Evolutionary conservation across 1,140 invertebrate species (phyloP).

Genomic region (Drosophila ambigua): DNA sequence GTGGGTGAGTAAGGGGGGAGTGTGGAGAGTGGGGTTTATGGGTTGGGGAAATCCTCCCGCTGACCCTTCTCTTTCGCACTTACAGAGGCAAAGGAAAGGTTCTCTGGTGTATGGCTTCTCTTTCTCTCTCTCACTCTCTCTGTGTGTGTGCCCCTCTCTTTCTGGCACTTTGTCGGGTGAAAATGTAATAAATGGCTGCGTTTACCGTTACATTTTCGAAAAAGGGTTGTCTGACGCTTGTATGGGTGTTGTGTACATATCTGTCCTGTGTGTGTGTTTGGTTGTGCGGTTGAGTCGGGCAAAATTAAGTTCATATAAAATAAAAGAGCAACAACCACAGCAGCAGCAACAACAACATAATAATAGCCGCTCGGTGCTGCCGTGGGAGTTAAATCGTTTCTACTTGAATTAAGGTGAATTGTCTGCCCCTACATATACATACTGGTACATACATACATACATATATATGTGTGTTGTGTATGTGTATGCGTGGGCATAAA

Average conservation of each 20-base stretch:
- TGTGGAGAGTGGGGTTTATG: not conserved
- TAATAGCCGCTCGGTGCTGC: slow-evolving; percentile 48
- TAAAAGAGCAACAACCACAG: slow-evolving; percentile 63
- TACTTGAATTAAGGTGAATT: slow-evolving; percentile 80
- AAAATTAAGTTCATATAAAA: slow-evolving; percentile 81
- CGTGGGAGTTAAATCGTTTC: slow-evolving; percentile 77
- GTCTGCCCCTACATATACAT: slow-evolving; percentile 14
- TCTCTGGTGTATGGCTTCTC: not conserved
- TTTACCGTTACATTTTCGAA: slow-evolving; percentile 74
- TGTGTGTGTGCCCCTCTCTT: not conserved
- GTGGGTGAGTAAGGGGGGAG: not conserved
- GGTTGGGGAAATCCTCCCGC: not conserved
- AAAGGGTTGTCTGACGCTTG: slow-evolving; percentile 70
- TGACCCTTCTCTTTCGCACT: slow-evolving; percentile 59
- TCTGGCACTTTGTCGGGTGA: slow-evolving; percentile 22
- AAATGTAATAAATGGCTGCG: slow-evolving; percentile 79
- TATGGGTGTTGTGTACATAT: slow-evolving; percentile 19
- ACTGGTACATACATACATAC: slow-evolving; percentile 2
- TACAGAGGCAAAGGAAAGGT: not conserved
- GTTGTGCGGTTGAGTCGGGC: slow-evolving; percentile 63
- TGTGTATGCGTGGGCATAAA: slow-evolving; percentile 61
- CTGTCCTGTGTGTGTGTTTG: slow-evolving; percentile 25
- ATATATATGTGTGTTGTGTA: slow-evolving; percentile 8
- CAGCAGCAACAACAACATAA: slow-evolving; percentile 57
- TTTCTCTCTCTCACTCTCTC: not conserved